Percentiles rank a stretch among this genome's conserved stretches.
phyloP scores from a whole-genome alignment of 2,113 vertebrate species.

The Upupa epops region DNA sequence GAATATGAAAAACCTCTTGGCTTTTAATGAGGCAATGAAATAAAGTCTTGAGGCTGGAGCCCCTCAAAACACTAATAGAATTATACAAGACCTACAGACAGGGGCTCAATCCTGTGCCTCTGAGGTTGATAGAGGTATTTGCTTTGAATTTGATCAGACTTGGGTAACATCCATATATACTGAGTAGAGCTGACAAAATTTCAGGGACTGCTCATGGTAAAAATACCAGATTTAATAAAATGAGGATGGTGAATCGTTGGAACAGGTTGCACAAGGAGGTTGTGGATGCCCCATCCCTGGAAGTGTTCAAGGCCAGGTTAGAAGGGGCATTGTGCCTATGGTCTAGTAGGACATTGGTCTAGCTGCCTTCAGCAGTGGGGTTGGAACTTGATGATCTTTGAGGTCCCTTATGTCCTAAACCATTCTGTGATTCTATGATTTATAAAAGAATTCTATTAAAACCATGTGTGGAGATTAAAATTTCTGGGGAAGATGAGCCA shows the following conservation, averaged over 20 bases:
- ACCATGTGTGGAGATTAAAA: not conserved
- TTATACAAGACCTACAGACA: not conserved
- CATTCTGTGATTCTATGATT: no score
- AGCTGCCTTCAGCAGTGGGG: no score
- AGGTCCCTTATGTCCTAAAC: no score
- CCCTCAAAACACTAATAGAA: not conserved
- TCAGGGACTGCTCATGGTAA: not conserved
- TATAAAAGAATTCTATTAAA: not conserved
- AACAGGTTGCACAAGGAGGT: no score
- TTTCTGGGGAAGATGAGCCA: not conserved
- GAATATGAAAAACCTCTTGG: not conserved
- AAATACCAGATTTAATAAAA: not conserved
- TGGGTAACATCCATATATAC: not conserved
- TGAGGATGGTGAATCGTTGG: no score
- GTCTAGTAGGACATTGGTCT: no score
- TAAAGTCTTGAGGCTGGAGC: not conserved
- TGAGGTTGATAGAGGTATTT: not conserved
- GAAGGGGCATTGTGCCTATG: no score
- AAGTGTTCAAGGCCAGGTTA: no score
- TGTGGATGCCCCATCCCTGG: no score
- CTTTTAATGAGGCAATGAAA: not conserved
- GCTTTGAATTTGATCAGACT: not conserved
- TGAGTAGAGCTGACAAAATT: not conserved
- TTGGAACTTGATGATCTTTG: no score
- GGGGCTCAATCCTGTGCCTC: not conserved